Conservation (phyloP, 2,888 invertebrate species). For the Xanthorhoe designata region DNA sequence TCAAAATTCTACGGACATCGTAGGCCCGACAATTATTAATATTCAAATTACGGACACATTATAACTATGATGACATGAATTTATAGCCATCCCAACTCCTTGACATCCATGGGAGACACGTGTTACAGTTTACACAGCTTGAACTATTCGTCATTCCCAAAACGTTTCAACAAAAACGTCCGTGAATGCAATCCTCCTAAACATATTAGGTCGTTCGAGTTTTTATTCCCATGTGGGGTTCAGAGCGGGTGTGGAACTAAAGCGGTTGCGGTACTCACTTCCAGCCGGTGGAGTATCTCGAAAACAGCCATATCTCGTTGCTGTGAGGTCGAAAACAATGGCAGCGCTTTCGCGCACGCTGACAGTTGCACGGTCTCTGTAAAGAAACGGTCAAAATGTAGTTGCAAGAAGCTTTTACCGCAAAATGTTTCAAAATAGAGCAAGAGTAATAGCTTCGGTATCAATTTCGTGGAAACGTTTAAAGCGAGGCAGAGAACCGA, state of each 20-base stretch:
- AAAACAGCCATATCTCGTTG: constrained; percentile 98
- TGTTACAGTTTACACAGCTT: constrained; percentile 72
- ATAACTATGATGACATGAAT: constrained; percentile 70
- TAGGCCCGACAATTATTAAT: constrained; percentile 57
- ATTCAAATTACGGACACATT: constrained; percentile 71
- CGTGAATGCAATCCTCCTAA: constrained; percentile 57
- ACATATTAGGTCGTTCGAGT: constrained; percentile 47
- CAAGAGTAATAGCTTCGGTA: constrained; percentile 33
- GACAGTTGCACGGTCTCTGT: constrained; percentile 97
- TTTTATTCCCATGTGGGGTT: constrained; percentile 50
- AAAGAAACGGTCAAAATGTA: constrained; percentile 68
- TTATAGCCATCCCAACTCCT: constrained; percentile 61
- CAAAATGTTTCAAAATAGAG: constrained; percentile 32
- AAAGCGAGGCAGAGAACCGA: constrained; percentile 47
- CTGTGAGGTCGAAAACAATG: constrained; percentile 96
- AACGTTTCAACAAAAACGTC: constrained; percentile 57
- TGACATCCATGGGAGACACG: constrained; percentile 61
- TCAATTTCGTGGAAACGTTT: constrained; percentile 43
- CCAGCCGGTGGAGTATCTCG: constrained; percentile 98
- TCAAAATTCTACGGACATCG: constrained; percentile 54
- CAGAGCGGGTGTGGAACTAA: constrained; percentile 53
- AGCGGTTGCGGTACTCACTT: constrained; percentile 85
- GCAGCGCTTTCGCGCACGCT: constrained; percentile 94
- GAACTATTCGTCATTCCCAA: constrained; percentile 53
- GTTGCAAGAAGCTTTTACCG: constrained; percentile 41